Conservation (phyloP, 2,797 vertebrate genomes). For the Catostomus latipinnis region DNA sequence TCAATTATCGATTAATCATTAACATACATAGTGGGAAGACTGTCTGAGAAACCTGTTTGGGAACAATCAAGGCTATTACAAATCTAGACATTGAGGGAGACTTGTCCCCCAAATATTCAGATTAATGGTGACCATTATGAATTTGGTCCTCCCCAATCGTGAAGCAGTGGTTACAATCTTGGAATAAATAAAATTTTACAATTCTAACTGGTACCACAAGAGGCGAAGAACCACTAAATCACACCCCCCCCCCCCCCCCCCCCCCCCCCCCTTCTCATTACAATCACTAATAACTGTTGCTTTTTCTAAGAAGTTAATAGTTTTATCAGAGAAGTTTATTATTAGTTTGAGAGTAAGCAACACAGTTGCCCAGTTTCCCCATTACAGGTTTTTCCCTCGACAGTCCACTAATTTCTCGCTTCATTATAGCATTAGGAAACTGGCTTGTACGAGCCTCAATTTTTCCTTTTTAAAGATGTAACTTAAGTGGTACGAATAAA, state of each 20-base stretch:
- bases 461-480: conserved; percentile 38
- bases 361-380: not conserved
- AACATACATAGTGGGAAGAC: no score
- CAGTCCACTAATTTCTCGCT: conserved; percentile 8
- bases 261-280: not conserved
- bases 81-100: no score
- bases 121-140: no score
- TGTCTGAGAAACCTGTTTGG: no score
- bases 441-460: conserved; percentile 20
- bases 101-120: no score
- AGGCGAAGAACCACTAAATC: not conserved
- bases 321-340: conserved; percentile 6
- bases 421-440: conserved; percentile 17
- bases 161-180: no score
- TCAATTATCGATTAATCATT: no score
- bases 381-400: conserved; percentile 3
- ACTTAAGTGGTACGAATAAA: conserved; percentile 39
- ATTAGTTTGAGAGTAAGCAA: conserved; percentile 21
- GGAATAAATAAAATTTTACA: no score
- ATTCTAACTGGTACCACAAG: no score
- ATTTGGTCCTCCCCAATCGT: no score
- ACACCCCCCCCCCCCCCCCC: fast-evolving
- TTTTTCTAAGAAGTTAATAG: not conserved
- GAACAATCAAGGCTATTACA: no score
- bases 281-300: not conserved